These are phyloP conservation scores for Sesamia nonagrioides DNA, from an alignment of 1,140 invertebrate species.

Conservation along the genomic window DNA sequence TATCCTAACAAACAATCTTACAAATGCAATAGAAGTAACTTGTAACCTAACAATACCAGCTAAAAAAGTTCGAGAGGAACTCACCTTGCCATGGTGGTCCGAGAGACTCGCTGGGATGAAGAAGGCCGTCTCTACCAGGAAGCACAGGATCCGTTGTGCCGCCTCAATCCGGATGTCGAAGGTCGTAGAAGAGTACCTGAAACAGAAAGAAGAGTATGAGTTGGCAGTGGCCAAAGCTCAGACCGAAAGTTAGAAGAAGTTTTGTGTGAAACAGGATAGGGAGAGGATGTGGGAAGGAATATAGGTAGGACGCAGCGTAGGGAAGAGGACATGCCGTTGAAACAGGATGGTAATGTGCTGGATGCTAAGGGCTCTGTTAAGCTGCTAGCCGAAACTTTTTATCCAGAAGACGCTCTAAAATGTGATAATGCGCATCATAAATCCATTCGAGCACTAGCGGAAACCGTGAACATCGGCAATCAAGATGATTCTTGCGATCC, in stretches of 20 bases:
- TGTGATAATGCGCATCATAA: background rate
- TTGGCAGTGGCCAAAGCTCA: background rate
- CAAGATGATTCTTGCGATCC: conserved; percentile 11
- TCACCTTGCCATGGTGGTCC: conserved; percentile 37
- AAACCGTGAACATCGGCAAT: background rate
- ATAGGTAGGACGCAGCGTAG: background rate
- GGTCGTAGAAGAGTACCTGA: no score
- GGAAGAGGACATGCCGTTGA: conserved; percentile 6
- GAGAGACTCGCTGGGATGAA: conserved; percentile 29
- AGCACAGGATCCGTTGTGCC: no score
- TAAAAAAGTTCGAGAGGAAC: background rate
- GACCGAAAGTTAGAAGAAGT: conserved; percentile 23
- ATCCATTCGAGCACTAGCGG: background rate
- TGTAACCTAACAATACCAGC: background rate
- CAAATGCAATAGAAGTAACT: background rate
- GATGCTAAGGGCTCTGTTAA: background rate
- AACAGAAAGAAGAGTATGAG: conserved; percentile 36
- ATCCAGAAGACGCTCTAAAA: conserved; percentile 14
- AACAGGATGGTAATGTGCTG: background rate
- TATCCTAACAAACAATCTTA: no score
- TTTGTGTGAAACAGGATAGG: conserved; percentile 32
- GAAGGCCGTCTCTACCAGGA: background rate
- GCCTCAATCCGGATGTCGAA: no score
- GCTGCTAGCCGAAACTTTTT: conserved; percentile 39
- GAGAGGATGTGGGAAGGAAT: conserved; percentile 27